These are phyloP conservation scores for Thereva unica DNA, from an alignment of 2,888 invertebrate species.

Conservation along the genomic window DNA sequence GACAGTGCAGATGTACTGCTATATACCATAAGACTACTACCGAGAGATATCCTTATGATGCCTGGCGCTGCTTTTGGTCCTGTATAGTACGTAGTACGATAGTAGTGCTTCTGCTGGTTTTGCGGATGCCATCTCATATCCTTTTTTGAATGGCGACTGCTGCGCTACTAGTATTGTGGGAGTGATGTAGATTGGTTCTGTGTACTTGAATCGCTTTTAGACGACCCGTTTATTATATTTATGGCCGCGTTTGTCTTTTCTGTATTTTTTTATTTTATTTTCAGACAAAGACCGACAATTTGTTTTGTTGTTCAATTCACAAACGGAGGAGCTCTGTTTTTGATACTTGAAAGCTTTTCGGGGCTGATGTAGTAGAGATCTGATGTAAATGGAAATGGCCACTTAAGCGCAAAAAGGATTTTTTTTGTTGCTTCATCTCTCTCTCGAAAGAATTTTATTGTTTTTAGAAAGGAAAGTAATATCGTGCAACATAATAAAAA, in stretches of 20 bases:
- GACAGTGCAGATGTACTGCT: too few species aligned
- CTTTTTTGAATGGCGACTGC: constrained; percentile 2
- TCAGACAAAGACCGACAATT: constrained; percentile 33
- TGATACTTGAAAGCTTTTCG: constrained; percentile 13
- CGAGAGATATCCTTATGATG: neutral
- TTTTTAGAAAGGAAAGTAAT: too few species aligned
- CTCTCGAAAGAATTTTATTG: too few species aligned
- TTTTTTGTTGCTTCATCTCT: too few species aligned
- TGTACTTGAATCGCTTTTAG: constrained; percentile 35
- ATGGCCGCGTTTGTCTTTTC: constrained; percentile 38
- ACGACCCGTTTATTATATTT: constrained; percentile 39
- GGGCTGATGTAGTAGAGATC: constrained; percentile 9
- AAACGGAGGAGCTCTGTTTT: constrained; percentile 15
- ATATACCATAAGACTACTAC: constrained; percentile 9
- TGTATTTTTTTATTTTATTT: too few species aligned
- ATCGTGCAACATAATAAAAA: too few species aligned
- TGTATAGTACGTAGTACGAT: too few species aligned
- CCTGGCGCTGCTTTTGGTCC: neutral
- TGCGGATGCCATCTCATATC: constrained; percentile 22
- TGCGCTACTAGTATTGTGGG: constrained; percentile 8
- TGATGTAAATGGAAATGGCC: neutral
- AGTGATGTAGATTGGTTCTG: constrained; percentile 13
- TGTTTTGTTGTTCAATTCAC: constrained; percentile 26
- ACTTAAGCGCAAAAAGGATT: too few species aligned
- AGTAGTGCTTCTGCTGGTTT: neutral